Conservation (phyloP, 2,888 invertebrate species). For the Melanostoma scalare region DNA sequence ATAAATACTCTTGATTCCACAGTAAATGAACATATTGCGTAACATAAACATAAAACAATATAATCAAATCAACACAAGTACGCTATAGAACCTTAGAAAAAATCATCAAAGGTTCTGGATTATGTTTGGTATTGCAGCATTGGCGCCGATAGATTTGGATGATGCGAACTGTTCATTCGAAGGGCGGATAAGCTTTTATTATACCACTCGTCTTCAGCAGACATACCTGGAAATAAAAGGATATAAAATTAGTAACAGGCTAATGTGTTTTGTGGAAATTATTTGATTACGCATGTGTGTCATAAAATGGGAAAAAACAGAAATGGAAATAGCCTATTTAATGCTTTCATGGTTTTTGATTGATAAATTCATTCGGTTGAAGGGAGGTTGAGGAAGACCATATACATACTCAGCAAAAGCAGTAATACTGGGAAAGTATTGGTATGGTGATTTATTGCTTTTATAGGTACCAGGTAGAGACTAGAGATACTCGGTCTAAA, state of each 20-base stretch:
- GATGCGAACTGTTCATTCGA: constrained; percentile 97
- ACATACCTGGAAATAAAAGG: constrained; percentile 88
- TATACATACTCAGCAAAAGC: too few species aligned
- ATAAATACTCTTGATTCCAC: neutral
- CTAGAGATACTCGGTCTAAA: too few species aligned
- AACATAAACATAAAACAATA: neutral
- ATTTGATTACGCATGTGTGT: neutral
- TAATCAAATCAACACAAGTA: neutral
- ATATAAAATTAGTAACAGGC: constrained; percentile 41
- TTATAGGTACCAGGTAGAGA: too few species aligned
- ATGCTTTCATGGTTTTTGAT: constrained; percentile 10
- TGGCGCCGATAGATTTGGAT: constrained; percentile 96
- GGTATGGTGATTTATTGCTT: too few species aligned
- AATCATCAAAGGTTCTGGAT: constrained; percentile 84
- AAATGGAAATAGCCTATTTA: constrained; percentile 38
- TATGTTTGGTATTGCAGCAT: constrained; percentile 99
- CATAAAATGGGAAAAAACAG: constrained; percentile 30
- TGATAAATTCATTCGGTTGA: neutral
- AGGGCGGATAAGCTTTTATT: constrained; percentile 98
- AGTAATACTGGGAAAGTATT: too few species aligned
- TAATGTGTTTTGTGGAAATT: neutral
- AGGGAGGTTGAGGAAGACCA: too few species aligned
- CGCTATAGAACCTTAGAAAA: constrained; percentile 78
- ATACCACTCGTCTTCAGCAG: constrained; percentile 98
- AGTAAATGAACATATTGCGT: neutral